Percentiles rank a stretch among this genome's conserved stretches.
Conservation (phyloP, 2,113 vertebrate genomes). For the Pogona vitticeps region DNA sequence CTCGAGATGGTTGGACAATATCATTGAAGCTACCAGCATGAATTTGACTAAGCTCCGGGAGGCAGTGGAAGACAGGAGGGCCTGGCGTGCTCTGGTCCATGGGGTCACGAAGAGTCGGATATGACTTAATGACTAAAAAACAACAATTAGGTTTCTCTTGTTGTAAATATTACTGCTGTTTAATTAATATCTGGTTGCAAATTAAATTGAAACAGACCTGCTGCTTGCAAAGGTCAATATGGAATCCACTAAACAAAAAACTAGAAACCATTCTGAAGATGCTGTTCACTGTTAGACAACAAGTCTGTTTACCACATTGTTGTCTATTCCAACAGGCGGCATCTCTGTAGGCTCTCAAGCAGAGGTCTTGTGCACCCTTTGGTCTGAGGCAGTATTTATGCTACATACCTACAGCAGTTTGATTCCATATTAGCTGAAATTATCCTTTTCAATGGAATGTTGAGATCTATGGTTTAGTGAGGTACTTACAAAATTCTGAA, state of each 20-base stretch:
- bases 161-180: slow-evolving; percentile 6
- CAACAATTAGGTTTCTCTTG: not conserved
- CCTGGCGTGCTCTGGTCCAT: too few relatives aligned
- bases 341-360: not conserved
- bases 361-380: not conserved
- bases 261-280: not conserved
- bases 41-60: too few relatives aligned
- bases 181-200: not conserved
- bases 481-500: not conserved
- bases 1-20: too few relatives aligned
- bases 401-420: not conserved
- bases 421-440: not conserved
- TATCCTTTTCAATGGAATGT: not conserved
- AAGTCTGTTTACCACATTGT: fast-evolving
- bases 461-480: not conserved
- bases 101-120: too few relatives aligned
- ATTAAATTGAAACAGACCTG: not conserved
- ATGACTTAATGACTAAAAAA: too few relatives aligned
- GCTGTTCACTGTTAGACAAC: not conserved
- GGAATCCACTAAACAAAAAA: not conserved
- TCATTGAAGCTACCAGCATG: too few relatives aligned
- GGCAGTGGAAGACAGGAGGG: too few relatives aligned
- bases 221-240: not conserved
- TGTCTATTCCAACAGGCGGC: not conserved
- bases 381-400: not conserved